These are phyloP conservation scores for Podiceps cristatus DNA, from an alignment of 2,113 vertebrate species.

Conservation along the genomic window DNA sequence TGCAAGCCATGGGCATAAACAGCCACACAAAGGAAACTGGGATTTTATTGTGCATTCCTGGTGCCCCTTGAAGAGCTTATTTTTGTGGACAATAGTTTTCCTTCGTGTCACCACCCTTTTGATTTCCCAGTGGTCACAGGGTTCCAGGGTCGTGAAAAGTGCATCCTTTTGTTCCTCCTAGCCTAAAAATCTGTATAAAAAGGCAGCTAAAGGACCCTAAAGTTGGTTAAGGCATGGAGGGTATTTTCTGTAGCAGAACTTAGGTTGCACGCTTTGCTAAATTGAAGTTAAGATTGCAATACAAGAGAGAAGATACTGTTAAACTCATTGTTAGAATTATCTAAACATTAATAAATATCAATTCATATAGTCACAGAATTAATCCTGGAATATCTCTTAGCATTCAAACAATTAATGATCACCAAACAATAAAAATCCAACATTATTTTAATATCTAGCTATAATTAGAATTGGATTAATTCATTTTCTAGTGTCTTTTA, in stretches of 20 bases:
- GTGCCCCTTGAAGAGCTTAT: conserved; percentile 72
- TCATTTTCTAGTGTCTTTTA: not conserved
- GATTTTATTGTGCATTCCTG: conserved; percentile 73
- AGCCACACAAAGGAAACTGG: conserved; percentile 68
- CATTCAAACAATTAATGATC: not conserved
- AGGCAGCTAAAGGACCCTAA: conserved; percentile 31
- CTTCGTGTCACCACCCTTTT: conserved; percentile 70
- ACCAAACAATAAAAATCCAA: not conserved
- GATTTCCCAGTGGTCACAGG: conserved; percentile 70
- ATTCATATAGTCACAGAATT: not conserved
- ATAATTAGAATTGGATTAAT: not conserved
- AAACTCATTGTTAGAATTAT: not conserved
- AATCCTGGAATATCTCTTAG: not conserved
- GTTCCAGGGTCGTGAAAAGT: conserved; percentile 74
- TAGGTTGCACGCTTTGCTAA: not conserved
- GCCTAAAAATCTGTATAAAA: conserved; percentile 57
- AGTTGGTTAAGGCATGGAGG: conserved; percentile 15
- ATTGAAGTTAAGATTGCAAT: not conserved
- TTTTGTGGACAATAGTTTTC: conserved; percentile 70
- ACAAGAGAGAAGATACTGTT: not conserved
- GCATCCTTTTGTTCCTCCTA: conserved; percentile 62
- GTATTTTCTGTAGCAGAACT: not conserved
- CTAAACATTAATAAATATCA: not conserved
- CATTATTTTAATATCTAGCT: not conserved
- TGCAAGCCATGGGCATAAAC: conserved; percentile 62